Evolutionary conservation across 2,113 vertebrate genomes (phyloP).

Genomic region (Eurypyga helias): DNA sequence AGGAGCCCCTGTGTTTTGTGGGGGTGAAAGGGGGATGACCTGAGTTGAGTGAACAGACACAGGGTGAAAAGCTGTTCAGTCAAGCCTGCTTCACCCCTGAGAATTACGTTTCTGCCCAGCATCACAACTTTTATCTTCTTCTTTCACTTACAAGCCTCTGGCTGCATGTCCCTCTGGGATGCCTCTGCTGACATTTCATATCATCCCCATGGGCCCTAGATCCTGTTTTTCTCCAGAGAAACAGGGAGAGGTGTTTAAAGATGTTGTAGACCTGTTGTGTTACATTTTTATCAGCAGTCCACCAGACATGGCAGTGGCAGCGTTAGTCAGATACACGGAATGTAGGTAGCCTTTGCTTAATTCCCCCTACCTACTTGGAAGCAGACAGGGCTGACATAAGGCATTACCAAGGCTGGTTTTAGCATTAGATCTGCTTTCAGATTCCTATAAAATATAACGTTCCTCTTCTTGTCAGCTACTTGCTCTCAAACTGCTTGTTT

Average conservation of each 20-base stretch:
- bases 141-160: not conserved
- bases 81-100: not conserved
- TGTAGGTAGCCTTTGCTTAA: not conserved
- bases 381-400: slow-evolving; percentile 12
- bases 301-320: not conserved
- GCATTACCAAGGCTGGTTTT: not conserved
- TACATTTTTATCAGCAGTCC: slow-evolving; percentile 4
- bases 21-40: too few relatives aligned
- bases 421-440: not conserved
- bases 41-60: not conserved
- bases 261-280: not conserved
- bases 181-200: not conserved
- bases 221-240: not conserved
- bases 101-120: not conserved
- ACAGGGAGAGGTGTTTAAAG: not conserved
- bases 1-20: not conserved
- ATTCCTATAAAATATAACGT: not conserved
- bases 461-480: not conserved
- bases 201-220: not conserved
- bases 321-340: not conserved
- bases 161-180: not conserved
- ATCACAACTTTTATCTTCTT: not conserved
- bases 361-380: not conserved
- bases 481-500: not conserved
- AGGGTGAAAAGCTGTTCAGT: not conserved